phyloP scores from a whole-genome alignment of 35 echinoderm and acorn worm species.

The Diadema setosum region DNA sequence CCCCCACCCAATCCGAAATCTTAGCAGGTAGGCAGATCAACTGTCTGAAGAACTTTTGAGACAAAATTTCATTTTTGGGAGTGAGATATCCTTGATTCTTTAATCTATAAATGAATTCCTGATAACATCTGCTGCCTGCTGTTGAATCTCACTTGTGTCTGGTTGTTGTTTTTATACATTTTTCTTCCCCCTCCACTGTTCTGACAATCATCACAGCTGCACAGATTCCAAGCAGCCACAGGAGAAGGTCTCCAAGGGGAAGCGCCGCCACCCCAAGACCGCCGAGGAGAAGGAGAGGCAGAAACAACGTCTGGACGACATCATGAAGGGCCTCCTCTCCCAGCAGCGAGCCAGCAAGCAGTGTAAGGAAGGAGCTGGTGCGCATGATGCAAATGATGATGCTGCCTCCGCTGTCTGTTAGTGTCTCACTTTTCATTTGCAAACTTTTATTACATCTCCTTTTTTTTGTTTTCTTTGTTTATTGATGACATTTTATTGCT shows the following conservation, averaged over 20 bases:
- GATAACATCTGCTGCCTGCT: background rate
- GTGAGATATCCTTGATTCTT: no score
- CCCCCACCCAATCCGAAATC: no score
- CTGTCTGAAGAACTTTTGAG: no score
- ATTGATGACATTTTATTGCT: background rate
- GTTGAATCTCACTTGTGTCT: background rate
- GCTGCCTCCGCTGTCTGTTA: background rate
- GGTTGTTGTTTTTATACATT: background rate
- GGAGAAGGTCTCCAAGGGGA: background rate
- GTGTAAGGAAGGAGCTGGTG: background rate
- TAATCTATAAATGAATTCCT: no score
- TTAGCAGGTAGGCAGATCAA: no score
- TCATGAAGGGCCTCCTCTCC: background rate
- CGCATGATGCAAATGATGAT: background rate
- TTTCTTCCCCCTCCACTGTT: background rate
- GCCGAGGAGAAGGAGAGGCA: background rate
- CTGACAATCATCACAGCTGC: background rate
- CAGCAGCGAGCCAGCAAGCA: background rate
- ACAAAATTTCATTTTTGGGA: no score
- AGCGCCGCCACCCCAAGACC: background rate
- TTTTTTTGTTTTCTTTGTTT: background rate
- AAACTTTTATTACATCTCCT: background rate
- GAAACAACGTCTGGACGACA: background rate
- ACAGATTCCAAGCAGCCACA: background rate
- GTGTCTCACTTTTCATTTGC: constrained; percentile 18